These are phyloP conservation scores for Dipodomys ordii DNA, from an alignment of 2,113 vertebrate species.

Conservation along the genomic window DNA sequence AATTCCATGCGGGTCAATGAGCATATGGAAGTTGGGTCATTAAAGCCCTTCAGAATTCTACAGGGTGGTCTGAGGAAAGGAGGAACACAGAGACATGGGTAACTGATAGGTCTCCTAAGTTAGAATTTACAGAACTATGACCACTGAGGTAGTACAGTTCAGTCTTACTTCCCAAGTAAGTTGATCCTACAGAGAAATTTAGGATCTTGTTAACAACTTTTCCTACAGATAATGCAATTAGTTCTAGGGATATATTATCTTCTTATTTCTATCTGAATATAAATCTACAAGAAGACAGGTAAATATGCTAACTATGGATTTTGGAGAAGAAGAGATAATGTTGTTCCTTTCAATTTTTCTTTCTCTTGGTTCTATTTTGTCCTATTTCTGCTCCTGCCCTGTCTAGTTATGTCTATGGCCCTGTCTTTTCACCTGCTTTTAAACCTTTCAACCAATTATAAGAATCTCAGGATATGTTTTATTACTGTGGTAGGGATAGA, in stretches of 20 bases:
- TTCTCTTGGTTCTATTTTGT: not conserved
- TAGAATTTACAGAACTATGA: not conserved
- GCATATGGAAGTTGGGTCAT: constrained; percentile 46
- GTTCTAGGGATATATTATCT: not conserved
- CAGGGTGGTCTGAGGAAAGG: not conserved
- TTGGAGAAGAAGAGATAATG: not conserved
- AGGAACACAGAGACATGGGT: not conserved
- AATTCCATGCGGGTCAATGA: constrained; percentile 48
- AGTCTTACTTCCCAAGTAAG: not conserved
- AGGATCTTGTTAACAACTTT: not conserved
- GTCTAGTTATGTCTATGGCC: not conserved
- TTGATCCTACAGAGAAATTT: not conserved
- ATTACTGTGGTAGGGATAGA: not conserved
- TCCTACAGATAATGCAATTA: not conserved
- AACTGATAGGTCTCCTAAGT: constrained; percentile 33
- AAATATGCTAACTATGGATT: not conserved
- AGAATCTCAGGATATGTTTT: not conserved
- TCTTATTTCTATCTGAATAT: not conserved
- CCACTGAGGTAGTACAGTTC: not conserved
- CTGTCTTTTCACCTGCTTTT: not conserved
- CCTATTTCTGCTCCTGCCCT: not conserved
- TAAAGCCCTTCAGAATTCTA: constrained; percentile 46
- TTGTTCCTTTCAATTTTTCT: not conserved
- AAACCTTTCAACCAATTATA: not conserved
- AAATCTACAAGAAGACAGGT: not conserved